These are phyloP conservation scores for Peromyscus nudipes DNA, from an alignment of 2,797 vertebrate genomes.

Conservation along the genomic window DNA sequence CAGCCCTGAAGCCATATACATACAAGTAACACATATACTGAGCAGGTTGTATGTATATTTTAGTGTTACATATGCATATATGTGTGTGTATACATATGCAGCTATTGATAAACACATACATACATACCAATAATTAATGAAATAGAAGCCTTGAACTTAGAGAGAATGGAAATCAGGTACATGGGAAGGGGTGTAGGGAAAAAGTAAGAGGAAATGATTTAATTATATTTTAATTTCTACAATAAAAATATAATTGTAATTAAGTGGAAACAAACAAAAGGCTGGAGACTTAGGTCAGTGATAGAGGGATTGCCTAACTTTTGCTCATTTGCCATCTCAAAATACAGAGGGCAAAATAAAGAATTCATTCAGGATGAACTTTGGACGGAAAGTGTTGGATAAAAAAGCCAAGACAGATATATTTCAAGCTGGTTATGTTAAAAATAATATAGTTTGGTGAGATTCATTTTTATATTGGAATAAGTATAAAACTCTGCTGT, in stretches of 20 bases:
- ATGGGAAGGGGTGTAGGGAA: not conserved
- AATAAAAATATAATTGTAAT: not conserved
- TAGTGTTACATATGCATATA: no score
- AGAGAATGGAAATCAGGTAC: not conserved
- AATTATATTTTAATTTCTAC: not conserved
- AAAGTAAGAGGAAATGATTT: not conserved
- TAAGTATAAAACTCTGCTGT: not conserved
- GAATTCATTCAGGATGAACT: not conserved
- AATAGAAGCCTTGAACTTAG: not conserved
- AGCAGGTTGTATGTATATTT: not conserved
- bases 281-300: not conserved
- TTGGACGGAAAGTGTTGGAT: not conserved
- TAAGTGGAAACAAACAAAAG: not conserved
- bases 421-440: not conserved
- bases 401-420: not conserved
- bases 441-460: not conserved
- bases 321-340: not conserved
- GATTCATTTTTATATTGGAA: not conserved
- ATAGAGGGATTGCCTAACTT: not conserved
- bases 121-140: not conserved
- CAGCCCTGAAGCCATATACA: not conserved
- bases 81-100: not conserved
- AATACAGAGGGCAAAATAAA: not conserved
- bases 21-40: not conserved
- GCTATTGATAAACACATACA: rapidly evolving